phyloP scores from a whole-genome alignment of 2,888 invertebrate species.

The Cantharis flavilabris region DNA sequence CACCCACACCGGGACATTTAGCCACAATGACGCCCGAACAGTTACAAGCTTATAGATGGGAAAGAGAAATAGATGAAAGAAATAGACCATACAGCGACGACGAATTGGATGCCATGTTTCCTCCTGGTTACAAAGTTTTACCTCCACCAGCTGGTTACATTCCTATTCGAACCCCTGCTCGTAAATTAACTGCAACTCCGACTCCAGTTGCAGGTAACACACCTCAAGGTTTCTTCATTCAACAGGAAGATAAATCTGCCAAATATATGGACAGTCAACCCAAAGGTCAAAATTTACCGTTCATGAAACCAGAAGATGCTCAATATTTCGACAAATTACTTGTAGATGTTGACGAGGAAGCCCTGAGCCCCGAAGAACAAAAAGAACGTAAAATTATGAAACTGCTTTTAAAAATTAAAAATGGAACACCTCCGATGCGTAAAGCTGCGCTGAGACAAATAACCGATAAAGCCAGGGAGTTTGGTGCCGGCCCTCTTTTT shows the following conservation, averaged over 20 bases:
- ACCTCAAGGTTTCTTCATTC: conserved; percentile 93
- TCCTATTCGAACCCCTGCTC: conserved; percentile 81
- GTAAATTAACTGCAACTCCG: conserved; percentile 97
- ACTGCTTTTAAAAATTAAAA: conserved; percentile 95
- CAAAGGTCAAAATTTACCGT: conserved; percentile 92
- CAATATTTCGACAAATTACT: conserved; percentile 99
- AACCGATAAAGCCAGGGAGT: conserved; percentile 97
- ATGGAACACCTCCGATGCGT: conserved; percentile 99
- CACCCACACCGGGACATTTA: conserved; percentile 94
- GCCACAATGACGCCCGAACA: conserved; percentile 99
- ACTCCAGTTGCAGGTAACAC: conserved; percentile 90
- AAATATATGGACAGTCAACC: conserved; percentile 97
- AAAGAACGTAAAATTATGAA: conserved; percentile 99
- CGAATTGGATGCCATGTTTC: conserved; percentile 96
- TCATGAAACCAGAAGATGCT: conserved; percentile 99
- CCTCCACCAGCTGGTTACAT: conserved; percentile 84
- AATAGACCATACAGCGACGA: conserved; percentile 96
- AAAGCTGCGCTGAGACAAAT: conserved; percentile 97
- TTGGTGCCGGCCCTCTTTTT: conserved; percentile 97
- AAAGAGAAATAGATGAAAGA: conserved; percentile 97
- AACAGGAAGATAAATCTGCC: conserved; percentile 83
- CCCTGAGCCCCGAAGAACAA: conserved; percentile 92
- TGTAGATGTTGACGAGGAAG: conserved; percentile 97
- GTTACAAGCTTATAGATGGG: conserved; percentile 96
- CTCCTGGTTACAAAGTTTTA: conserved; percentile 95